Percentiles rank a stretch among this genome's conserved stretches.
Conservation (phyloP, 2,113 vertebrate genomes). For the Lanius ludovicianus region DNA sequence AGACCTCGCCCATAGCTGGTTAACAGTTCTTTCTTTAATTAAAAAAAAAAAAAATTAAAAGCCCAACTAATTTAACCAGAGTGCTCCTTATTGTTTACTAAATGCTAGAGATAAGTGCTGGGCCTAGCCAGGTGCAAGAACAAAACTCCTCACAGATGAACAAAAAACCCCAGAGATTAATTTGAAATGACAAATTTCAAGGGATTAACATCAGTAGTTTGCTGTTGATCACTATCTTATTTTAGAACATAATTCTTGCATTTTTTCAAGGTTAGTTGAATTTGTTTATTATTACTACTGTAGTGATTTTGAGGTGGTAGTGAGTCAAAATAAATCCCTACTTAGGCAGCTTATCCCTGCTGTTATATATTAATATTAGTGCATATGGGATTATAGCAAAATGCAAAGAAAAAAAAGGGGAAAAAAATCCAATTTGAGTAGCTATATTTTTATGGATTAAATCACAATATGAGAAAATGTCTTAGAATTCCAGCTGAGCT, state of each 20-base stretch:
- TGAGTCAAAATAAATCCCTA: slow-evolving; percentile 12
- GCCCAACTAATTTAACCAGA: neutral
- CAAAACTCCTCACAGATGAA: neutral
- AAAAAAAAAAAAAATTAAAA: neutral
- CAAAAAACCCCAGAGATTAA: neutral
- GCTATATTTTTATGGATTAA: neutral
- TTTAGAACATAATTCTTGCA: neutral
- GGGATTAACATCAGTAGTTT: neutral
- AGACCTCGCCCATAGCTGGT: neutral
- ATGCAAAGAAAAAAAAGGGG: neutral
- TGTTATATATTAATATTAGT: neutral
- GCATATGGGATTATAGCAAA: neutral
- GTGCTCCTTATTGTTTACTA: neutral
- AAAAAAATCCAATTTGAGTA: neutral
- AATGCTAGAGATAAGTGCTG: neutral
- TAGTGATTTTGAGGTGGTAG: neutral
- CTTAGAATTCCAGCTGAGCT: neutral
- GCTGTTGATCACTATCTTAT: neutral
- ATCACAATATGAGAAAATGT: neutral
- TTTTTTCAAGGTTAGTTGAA: neutral
- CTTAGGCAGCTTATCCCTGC: neutral
- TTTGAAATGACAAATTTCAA: neutral
- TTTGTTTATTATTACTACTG: neutral
- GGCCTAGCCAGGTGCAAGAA: neutral
- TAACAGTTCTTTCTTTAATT: neutral